Conservation (phyloP, 1,140 invertebrate genomes). For the Drosophila micromelanica region DNA sequence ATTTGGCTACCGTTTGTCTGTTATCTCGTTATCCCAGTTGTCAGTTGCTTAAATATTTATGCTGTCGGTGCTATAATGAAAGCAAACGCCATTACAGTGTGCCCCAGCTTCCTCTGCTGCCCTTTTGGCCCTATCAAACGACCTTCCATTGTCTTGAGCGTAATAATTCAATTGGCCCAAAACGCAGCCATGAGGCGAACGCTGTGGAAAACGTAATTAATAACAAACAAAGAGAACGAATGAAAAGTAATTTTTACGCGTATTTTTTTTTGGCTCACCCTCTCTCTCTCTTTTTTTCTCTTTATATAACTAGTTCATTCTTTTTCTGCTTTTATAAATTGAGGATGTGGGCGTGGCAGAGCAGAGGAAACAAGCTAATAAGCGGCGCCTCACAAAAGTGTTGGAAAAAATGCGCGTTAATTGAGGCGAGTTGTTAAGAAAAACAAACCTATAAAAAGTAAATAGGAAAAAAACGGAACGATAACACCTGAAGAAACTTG, state of each 20-base stretch:
- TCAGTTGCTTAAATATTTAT: conserved; percentile 82
- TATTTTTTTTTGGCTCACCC: conserved; percentile 4
- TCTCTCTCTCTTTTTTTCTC: neutral
- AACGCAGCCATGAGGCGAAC: conserved; percentile 57
- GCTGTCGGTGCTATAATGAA: conserved; percentile 72
- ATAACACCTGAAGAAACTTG: conserved; percentile 47
- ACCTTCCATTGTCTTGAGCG: conserved; percentile 60
- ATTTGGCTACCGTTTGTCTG: conserved; percentile 30
- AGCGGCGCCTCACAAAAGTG: conserved; percentile 70
- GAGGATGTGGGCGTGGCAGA: conserved; percentile 74
- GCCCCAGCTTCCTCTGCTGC: conserved; percentile 22
- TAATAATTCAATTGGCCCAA: conserved; percentile 80
- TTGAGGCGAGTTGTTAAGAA: conserved; percentile 29
- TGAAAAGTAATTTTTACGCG: conserved; percentile 69
- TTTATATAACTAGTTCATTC: neutral
- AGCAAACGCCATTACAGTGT: conserved; percentile 73
- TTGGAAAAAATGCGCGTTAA: conserved; percentile 42
- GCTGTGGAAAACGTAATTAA: conserved; percentile 71
- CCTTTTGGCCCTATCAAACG: neutral
- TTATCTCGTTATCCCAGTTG: conserved; percentile 77
- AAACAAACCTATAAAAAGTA: conserved; percentile 27
- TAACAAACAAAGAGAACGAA: conserved; percentile 66
- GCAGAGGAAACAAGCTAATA: conserved; percentile 73
- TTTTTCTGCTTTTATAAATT: conserved; percentile 36
- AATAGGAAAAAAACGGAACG: conserved; percentile 14